Conservation (phyloP, 1,140 invertebrate species). For the Rhopalosiphum maidis region DNA sequence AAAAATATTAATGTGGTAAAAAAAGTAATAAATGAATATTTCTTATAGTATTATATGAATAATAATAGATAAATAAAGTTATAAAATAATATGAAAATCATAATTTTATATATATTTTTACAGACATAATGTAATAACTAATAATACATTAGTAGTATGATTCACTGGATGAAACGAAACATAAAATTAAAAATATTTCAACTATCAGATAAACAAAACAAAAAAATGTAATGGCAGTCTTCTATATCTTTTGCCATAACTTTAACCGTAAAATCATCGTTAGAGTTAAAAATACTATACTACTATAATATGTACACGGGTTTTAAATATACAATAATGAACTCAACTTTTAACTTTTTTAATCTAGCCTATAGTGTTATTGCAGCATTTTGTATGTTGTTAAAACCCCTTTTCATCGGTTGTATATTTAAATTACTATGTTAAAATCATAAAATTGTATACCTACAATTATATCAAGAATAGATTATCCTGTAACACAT, state of each 20-base stretch:
- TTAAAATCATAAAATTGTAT: background rate
- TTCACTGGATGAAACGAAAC: background rate
- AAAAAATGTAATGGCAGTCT: background rate
- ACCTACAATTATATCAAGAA: background rate
- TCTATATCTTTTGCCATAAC: background rate
- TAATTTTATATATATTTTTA: background rate
- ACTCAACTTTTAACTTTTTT: background rate
- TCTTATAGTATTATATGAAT: background rate
- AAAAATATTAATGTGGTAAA: background rate
- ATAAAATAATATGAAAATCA: background rate
- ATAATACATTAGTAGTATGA: background rate
- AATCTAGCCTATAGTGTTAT: background rate
- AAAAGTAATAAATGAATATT: background rate
- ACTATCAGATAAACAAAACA: background rate
- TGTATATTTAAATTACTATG: background rate
- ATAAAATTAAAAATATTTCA: background rate
- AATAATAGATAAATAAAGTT: background rate
- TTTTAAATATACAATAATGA: background rate
- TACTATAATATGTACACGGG: background rate
- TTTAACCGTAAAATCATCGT: background rate
- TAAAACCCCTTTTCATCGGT: background rate
- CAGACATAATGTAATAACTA: background rate
- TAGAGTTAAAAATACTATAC: background rate
- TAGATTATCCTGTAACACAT: background rate
- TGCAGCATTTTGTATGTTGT: background rate